Base-by-base conservation (phyloP, 1,140 invertebrate genomes). In the Hypothenemus hampei region DNA sequence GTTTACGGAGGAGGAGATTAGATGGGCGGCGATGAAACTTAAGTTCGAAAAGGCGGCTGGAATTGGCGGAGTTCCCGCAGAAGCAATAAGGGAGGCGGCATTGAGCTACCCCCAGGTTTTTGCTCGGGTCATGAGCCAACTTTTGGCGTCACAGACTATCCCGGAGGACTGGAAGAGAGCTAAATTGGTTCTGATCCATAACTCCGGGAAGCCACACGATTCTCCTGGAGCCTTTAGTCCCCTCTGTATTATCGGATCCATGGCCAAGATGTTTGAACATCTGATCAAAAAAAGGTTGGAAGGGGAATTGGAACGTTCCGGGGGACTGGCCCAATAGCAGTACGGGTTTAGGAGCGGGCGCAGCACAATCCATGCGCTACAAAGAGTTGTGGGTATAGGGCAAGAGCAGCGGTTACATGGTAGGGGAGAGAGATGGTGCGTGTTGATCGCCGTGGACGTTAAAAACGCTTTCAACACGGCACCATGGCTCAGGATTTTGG, bases 381-480 rank as follows among this genome's bases (percentile, higher is more conserved):
- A 50, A 15, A 3, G 50, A 22, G 57, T 51, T 3, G 15, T 39
- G 4, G 31, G 40, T 48, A 20, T 1, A 19, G 22, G 13, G 7
- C 15, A 19, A 16, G 20, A 7, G 13, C 15, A 40, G 20, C 8
- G 21, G n/a, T n/a, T n/a, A n/a, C n/a, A n/a, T n/a, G n/a, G n/a
- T n/a, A n/a, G n/a, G n/a, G n/a, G n/a, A n/a, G n/a, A n/a, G n/a
- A n/a, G n/a, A n/a, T n/a, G n/a, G 29, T 11, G 59, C 3, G 21
- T 62, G n/a, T 29, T 6, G 26, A 50, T 57, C 18, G 60, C 63
- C 0, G 22, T 66, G 2, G 63, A 66, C 41, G 51, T 64, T 2
- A 56, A 45, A 43, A 65, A 65, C 41, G 65, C 62, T 15, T 62
- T 64, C 26, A 67, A 67, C 35, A 60, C 62, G 11, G 33, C 41